Conservation (phyloP, 2,113 vertebrate species). For the Halichoerus grypus region DNA sequence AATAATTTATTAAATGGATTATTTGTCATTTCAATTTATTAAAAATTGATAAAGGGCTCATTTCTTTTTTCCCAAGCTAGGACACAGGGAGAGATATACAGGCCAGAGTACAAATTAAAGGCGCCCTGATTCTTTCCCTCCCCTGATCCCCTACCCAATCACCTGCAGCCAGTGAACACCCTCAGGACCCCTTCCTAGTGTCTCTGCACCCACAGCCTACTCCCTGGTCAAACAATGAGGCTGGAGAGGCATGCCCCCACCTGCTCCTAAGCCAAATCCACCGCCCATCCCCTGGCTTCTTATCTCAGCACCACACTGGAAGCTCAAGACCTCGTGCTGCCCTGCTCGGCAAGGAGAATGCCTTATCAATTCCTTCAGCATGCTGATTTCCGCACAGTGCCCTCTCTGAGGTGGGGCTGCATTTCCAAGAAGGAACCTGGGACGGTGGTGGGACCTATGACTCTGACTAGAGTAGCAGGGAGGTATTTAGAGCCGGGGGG, state of each 20-base stretch:
- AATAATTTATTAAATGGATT: slow-evolving; percentile 87
- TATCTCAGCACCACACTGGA: background rate
- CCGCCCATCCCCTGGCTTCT: background rate
- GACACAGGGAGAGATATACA: slow-evolving; percentile 71
- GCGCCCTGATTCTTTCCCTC: background rate
- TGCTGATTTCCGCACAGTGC: background rate
- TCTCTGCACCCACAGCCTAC: background rate
- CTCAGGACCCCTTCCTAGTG: background rate
- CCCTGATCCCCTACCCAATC: background rate
- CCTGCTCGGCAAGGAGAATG: accelerated
- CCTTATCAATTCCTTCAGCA: background rate
- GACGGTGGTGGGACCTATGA: background rate
- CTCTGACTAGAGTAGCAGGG: background rate
- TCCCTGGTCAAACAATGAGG: background rate
- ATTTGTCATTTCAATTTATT: slow-evolving; percentile 86
- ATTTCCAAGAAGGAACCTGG: background rate
- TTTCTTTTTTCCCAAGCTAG: slow-evolving; percentile 81
- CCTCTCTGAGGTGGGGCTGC: background rate
- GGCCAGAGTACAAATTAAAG: slow-evolving; percentile 77
- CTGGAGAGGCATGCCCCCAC: background rate
- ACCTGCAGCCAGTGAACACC: background rate
- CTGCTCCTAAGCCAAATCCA: background rate
- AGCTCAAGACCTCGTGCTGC: accelerated
- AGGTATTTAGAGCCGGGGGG: background rate
- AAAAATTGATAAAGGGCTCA: slow-evolving; percentile 85